phyloP scores from a whole-genome alignment of 1,140 invertebrate species.

The Phymastichus coffea region DNA sequence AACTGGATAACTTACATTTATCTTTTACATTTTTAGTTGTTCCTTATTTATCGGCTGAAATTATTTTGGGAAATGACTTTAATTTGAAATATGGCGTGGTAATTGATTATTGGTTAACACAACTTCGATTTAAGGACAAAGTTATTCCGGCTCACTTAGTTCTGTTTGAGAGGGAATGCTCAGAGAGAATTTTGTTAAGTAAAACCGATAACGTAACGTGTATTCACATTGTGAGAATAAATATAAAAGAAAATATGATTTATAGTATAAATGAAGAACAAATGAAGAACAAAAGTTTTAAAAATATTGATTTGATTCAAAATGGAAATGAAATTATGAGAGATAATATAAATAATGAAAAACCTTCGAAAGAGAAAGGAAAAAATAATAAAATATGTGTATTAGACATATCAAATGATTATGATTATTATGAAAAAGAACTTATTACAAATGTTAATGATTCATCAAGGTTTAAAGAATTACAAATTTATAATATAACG shows the following conservation, averaged over 20 bases:
- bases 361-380: neutral
- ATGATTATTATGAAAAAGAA: neutral
- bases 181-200: constrained; percentile 5
- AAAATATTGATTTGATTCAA: neutral
- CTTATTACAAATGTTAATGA: neutral
- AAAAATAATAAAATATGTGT: no score
- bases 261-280: neutral
- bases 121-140: neutral
- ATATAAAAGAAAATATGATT: no score
- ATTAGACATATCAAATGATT: no score
- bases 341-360: no score
- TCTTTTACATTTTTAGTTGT: neutral
- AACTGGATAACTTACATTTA: neutral
- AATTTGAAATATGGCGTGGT: neutral
- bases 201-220: neutral
- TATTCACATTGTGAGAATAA: constrained; percentile 10
- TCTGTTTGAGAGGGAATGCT: constrained; percentile 6
- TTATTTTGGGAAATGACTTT: neutral
- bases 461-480: neutral
- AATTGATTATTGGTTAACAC: constrained; percentile 18
- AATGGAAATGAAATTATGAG: no score
- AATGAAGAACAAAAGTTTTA: neutral
- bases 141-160: neutral
- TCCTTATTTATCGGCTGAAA: neutral
- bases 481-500: neutral